Percentiles rank a stretch among this genome's conserved stretches.
Conservation (phyloP, 2,888 invertebrate species). For the Xestoiulus laeticollis region DNA sequence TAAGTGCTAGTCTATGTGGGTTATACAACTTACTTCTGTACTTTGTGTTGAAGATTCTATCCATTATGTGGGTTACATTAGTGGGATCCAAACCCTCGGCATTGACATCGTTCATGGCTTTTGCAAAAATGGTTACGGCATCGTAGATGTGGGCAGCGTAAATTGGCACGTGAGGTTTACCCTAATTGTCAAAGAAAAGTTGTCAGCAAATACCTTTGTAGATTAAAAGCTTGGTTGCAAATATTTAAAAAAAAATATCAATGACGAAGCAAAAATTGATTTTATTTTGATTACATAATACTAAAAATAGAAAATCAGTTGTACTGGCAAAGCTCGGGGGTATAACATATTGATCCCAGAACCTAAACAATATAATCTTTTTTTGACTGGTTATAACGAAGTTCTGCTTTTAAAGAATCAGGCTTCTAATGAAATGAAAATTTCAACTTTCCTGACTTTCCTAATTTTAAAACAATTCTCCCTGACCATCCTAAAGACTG, state of each 20-base stretch:
- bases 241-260: background rate
- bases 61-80: conserved; percentile 87
- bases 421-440: too few relatives aligned
- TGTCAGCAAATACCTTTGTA: background rate
- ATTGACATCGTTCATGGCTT: conserved; percentile 80
- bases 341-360: too few relatives aligned
- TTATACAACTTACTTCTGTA: conserved; percentile 76
- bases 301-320: background rate
- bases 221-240: background rate
- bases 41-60: conserved; percentile 83
- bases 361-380: too few relatives aligned
- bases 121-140: conserved; percentile 89
- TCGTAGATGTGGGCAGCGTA: conserved; percentile 96
- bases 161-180: conserved; percentile 75
- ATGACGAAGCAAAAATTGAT: background rate
- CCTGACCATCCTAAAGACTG: too few relatives aligned
- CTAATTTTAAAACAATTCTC: too few relatives aligned
- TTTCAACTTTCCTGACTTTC: too few relatives aligned
- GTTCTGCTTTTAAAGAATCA: too few relatives aligned
- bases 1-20: background rate
- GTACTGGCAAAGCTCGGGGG: too few relatives aligned
- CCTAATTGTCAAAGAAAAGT: background rate
- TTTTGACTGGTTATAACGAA: too few relatives aligned
- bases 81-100: conserved; percentile 67
- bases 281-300: background rate